These are phyloP conservation scores for Glyptemys insculpta DNA, from an alignment of 2,797 vertebrate genomes.

Conservation along the genomic window DNA sequence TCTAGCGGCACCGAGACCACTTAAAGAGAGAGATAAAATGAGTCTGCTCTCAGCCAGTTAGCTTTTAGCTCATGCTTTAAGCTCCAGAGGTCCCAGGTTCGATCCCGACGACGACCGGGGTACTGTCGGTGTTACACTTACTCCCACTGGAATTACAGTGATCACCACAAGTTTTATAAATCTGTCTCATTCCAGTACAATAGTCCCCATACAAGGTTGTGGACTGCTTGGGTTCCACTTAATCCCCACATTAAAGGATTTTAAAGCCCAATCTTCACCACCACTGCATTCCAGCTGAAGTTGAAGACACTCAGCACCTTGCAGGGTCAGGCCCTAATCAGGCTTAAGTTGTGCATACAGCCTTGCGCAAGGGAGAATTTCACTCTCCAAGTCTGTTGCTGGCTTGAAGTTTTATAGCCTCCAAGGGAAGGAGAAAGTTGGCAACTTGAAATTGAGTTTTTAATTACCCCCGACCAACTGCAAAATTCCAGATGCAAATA, in stretches of 20 bases:
- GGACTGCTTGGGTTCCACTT: neutral
- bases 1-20: too few relatives aligned
- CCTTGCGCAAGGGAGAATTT: neutral
- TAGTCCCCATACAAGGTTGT: neutral
- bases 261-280: neutral
- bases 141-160: neutral
- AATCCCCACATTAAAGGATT: neutral
- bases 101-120: too few relatives aligned
- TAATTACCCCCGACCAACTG: neutral
- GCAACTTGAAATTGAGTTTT: conserved; percentile 10
- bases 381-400: neutral
- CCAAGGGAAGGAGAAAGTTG: neutral
- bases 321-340: neutral
- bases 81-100: too few relatives aligned
- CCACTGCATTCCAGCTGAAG: neutral
- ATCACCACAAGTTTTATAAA: neutral
- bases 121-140: neutral
- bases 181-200: neutral
- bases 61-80: too few relatives aligned
- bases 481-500: neutral
- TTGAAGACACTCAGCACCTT: neutral
- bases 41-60: too few relatives aligned
- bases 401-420: neutral
- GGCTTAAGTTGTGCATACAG: neutral
- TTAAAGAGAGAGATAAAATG: too few relatives aligned